Evolutionary conservation across 1,140 invertebrate species (phyloP).

Genomic region (Dreissena rostriformis): DNA sequence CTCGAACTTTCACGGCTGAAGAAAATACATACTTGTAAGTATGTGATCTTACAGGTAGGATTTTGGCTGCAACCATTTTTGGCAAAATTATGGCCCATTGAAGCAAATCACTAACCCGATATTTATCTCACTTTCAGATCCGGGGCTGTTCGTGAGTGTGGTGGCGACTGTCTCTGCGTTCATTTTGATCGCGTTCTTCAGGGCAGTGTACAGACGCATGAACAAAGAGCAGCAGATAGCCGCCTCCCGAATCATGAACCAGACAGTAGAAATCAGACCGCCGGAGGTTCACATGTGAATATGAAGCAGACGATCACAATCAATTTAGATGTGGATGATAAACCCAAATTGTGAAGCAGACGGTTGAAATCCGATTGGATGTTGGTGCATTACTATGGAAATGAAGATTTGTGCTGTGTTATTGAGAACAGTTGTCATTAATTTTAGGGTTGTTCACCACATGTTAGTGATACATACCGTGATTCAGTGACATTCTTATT

Average conservation of each 20-base stretch:
- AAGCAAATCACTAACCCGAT: neutral
- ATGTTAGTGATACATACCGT: too few species aligned
- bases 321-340: too few species aligned
- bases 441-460: too few species aligned
- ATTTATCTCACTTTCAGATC: slow-evolving; percentile 45
- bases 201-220: slow-evolving; percentile 73
- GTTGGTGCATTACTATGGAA: too few species aligned
- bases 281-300: neutral
- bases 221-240: slow-evolving; percentile 70
- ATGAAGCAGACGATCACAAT: too few species aligned
- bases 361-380: too few species aligned
- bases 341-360: too few species aligned
- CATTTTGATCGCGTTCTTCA: slow-evolving; percentile 71
- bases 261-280: slow-evolving; percentile 30
- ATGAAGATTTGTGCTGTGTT: too few species aligned
- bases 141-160: slow-evolving; percentile 26
- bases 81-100: neutral
- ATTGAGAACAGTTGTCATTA: too few species aligned
- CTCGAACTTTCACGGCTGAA: neutral
- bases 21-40: neutral
- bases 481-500: too few species aligned
- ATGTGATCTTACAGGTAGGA: neutral
- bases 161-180: slow-evolving; percentile 60
- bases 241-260: slow-evolving; percentile 48
- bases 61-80: neutral